These are phyloP conservation scores for Apodemus agrarius DNA, from an alignment of 2,797 vertebrate genomes.

Conservation along the genomic window DNA sequence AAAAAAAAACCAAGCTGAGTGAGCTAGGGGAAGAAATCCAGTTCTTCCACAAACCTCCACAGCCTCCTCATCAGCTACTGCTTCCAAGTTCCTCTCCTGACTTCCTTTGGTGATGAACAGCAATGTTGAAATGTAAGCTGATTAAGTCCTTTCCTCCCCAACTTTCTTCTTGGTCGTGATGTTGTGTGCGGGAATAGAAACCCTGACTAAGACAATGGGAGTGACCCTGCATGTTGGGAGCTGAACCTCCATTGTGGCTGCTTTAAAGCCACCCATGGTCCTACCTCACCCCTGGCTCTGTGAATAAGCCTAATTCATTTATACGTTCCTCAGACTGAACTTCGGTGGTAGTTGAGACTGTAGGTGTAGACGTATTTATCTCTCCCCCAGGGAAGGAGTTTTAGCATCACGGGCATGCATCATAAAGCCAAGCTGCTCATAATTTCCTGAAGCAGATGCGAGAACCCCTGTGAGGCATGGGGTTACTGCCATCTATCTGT, in stretches of 20 bases:
- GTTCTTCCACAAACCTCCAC: background rate
- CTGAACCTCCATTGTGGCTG: background rate
- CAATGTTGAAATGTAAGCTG: background rate
- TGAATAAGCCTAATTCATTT: background rate
- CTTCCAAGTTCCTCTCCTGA: too few relatives aligned
- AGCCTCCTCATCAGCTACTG: too few relatives aligned
- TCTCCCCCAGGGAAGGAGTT: background rate
- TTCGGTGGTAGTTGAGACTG: background rate
- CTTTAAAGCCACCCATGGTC: background rate
- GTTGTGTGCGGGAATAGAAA: background rate
- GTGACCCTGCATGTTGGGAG: too few relatives aligned
- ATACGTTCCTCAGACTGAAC: background rate
- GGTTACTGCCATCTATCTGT: background rate
- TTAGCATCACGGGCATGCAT: background rate
- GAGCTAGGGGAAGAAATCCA: background rate
- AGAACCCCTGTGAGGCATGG: background rate
- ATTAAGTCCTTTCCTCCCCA: background rate
- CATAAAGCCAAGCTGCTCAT: background rate
- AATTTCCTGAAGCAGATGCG: constrained; percentile 28
- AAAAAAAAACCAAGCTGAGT: background rate
- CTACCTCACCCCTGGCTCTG: background rate
- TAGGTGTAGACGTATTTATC: background rate
- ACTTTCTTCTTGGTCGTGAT: background rate
- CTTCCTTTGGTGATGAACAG: background rate
- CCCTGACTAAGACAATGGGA: background rate